Conservation (phyloP, 2,888 invertebrate species). For the Hirtodrosophila alboralis region DNA sequence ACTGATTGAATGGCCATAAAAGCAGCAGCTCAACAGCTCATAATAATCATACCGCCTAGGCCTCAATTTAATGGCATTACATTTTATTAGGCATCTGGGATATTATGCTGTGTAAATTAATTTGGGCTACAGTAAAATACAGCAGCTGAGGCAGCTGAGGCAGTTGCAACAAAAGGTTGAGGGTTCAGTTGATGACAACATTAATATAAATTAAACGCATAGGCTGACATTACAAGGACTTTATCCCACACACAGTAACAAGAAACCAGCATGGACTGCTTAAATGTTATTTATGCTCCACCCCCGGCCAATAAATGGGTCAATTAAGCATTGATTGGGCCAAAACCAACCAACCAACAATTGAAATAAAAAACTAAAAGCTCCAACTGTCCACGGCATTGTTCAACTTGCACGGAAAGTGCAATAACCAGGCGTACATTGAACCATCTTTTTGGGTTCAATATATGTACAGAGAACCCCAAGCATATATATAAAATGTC, state of each 20-base stretch:
- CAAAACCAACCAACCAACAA: slow-evolving; percentile 21
- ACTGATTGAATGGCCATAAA: slow-evolving; percentile 62
- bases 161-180: background rate
- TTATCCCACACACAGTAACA: slow-evolving; percentile 29
- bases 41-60: slow-evolving; percentile 31
- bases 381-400: slow-evolving; percentile 32
- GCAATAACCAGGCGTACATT: slow-evolving; percentile 69
- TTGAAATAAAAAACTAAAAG: slow-evolving; percentile 36
- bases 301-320: slow-evolving; percentile 61
- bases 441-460: slow-evolving; percentile 43
- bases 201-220: slow-evolving; percentile 77
- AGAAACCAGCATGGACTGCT: slow-evolving; percentile 44
- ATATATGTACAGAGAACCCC: background rate
- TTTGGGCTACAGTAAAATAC: slow-evolving; percentile 37
- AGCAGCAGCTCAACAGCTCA: slow-evolving; percentile 34
- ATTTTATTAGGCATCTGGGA: slow-evolving; percentile 66
- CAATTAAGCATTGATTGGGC: slow-evolving; percentile 78
- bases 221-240: slow-evolving; percentile 49
- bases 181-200: slow-evolving; percentile 44
- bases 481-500: too few relatives aligned
- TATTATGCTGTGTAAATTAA: slow-evolving; percentile 68
- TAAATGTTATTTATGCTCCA: slow-evolving; percentile 74
- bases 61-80: slow-evolving; percentile 48
- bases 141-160: slow-evolving; percentile 19
- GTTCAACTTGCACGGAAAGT: slow-evolving; percentile 49